Percentiles rank a stretch among this genome's conserved stretches.
phyloP scores from a whole-genome alignment of 2,888 invertebrate species.

The Trissolcus brochymenae region DNA sequence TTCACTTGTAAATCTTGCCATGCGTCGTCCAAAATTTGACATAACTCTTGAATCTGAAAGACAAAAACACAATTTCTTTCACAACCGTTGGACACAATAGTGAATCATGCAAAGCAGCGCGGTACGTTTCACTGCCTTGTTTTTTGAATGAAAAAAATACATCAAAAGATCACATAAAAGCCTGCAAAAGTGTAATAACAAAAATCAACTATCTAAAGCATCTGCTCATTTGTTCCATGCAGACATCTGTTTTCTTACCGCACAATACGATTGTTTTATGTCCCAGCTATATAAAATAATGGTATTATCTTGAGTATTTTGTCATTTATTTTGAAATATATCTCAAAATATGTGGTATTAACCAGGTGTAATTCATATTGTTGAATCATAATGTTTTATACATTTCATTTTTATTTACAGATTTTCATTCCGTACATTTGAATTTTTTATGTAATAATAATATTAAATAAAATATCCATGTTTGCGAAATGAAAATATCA shows the following conservation, averaged over 20 bases:
- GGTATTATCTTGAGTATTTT: not conserved
- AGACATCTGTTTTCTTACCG: conserved; percentile 65
- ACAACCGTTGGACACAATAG: not conserved
- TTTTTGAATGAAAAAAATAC: too few relatives aligned
- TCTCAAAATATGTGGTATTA: not conserved
- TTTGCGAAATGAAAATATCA: too few relatives aligned
- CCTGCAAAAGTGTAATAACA: not conserved
- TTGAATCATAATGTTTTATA: too few relatives aligned
- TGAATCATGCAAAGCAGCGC: not conserved
- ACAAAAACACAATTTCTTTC: conserved; percentile 4
- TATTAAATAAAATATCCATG: too few relatives aligned
- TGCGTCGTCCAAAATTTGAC: conserved; percentile 83
- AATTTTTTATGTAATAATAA: too few relatives aligned
- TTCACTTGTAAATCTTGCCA: conserved; percentile 86
- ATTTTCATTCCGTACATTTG: too few relatives aligned
- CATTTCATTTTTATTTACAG: too few relatives aligned
- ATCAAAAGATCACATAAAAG: not conserved
- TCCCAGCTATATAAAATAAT: conserved; percentile 72
- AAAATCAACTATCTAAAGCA: conserved; percentile 6
- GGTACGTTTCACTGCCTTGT: too few relatives aligned
- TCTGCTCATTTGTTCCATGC: conserved; percentile 24
- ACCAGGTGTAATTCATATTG: too few relatives aligned
- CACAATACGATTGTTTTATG: conserved; percentile 63
- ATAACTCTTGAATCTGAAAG: conserved; percentile 84
- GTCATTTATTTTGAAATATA: not conserved